Percentiles rank a stretch among this genome's conserved stretches.
These are phyloP conservation scores for Pristionchus japonicus DNA, from an alignment of 2,888 invertebrate genomes.

Conservation along the genomic window DNA sequence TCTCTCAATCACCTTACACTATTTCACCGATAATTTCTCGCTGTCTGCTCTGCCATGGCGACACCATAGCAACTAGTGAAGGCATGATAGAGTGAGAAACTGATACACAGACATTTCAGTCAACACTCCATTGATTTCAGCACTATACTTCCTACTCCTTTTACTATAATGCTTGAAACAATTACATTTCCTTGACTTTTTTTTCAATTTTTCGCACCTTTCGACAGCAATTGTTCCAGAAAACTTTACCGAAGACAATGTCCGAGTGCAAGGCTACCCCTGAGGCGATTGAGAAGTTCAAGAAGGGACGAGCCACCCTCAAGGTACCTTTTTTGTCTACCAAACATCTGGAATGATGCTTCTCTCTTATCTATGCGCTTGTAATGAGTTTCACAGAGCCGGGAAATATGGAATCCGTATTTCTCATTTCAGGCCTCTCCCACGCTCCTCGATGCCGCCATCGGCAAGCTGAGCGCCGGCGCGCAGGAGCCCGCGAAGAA, in stretches of 20 bases:
- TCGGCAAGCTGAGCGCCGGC: constrained; percentile 12
- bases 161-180: not conserved
- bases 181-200: too few relatives aligned
- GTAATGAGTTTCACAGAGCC: not conserved
- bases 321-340: not conserved
- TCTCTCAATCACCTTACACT: too few relatives aligned
- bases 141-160: not conserved
- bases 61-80: not conserved
- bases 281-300: constrained; percentile 26
- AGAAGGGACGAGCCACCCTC: not conserved
- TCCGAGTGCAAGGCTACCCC: not conserved
- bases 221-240: not conserved
- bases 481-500: constrained; percentile 30
- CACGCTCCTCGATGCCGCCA: not conserved
- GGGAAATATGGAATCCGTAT: not conserved
- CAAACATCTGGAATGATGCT: too few relatives aligned
- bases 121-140: not conserved
- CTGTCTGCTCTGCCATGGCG: not conserved
- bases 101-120: not conserved
- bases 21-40: too few relatives aligned
- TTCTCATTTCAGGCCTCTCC: not conserved
- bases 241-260: not conserved
- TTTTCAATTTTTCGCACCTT: not conserved
- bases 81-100: not conserved
- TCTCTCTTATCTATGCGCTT: too few relatives aligned